These are phyloP conservation scores for Atlantisia rogersi DNA, from an alignment of 2,113 vertebrate species.

Conservation along the genomic window DNA sequence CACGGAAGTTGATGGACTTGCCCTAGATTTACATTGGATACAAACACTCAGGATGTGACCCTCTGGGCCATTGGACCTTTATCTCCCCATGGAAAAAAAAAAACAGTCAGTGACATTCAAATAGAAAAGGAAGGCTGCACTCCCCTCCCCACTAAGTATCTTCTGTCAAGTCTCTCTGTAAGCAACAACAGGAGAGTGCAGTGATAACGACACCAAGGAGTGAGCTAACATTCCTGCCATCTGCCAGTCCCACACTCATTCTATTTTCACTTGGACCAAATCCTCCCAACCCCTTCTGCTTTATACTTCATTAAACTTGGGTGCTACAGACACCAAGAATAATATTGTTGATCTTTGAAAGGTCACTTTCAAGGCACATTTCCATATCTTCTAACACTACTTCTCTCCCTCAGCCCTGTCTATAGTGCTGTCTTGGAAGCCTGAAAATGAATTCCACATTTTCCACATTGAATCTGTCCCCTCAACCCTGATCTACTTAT, in stretches of 20 bases:
- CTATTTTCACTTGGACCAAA: conserved; percentile 42
- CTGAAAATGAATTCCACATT: conserved; percentile 15
- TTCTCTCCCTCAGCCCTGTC: neutral
- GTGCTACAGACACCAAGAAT: neutral
- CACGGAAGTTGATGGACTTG: neutral
- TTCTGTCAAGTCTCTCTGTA: neutral
- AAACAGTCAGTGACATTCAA: neutral
- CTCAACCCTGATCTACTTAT: neutral
- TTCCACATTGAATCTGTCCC: neutral
- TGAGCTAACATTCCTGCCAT: neutral
- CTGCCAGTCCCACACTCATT: conserved; percentile 5
- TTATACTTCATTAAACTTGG: neutral
- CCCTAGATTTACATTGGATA: neutral
- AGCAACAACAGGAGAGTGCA: neutral
- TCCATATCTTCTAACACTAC: neutral
- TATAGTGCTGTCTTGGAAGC: neutral
- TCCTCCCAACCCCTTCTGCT: neutral
- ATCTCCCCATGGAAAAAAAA: neutral
- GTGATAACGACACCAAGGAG: neutral
- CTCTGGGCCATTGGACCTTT: accelerated
- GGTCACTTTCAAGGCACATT: neutral
- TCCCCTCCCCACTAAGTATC: neutral
- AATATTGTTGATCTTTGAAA: neutral
- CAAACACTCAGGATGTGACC: neutral
- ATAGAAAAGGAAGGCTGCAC: neutral